Base-by-base conservation (phyloP, 2,888 invertebrate species). In the Lycia hirtaria region DNA sequence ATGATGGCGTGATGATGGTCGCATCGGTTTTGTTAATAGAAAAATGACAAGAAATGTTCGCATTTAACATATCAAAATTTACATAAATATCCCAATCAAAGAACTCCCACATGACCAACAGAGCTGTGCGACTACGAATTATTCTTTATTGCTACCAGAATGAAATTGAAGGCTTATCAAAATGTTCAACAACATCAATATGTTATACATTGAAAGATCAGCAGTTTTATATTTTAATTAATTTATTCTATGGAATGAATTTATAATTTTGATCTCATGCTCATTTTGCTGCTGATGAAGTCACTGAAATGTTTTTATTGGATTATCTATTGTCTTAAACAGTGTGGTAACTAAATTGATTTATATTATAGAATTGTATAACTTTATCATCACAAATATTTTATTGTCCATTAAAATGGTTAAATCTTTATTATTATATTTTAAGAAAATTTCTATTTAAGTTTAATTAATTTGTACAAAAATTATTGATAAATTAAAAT, bases 391-490 rank as follows among this genome's bases (percentile, higher is more conserved):
- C 83, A 85, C 83, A 83, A 79, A 68, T 69, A 51, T 72, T 69
- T 68, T 45, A 64, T 64, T 57, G 51, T 54, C 55, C 47, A 60
- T 56, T 53, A 50, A 47, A 69, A 71, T 76, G 75, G 78, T 69
- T 68, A 73, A 76, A 75, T 74, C 69, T 75, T 72, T 79, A 75
- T 67, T 64, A 56, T 73, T 72, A 47, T 35, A 72, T 55, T 56
- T 60, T 76, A 72, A 68, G 65, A 71, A 62, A 53, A 54, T 51
- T 43, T 56, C 35, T 62, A 55, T 60, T 76, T 87, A 82, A 77
- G 82, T 86, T 85, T 68, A 81, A 78, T 82, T 73, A 67, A 76
- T 85, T 86, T 88, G 89, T 90, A 90, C 90, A 90, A 90, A 89
- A 69, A 76, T 57, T 69, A 56, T 65, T 72, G 70, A 69, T 70